Conservation (phyloP, 2,113 vertebrate species). For the Cephalopholis sonnerati region DNA sequence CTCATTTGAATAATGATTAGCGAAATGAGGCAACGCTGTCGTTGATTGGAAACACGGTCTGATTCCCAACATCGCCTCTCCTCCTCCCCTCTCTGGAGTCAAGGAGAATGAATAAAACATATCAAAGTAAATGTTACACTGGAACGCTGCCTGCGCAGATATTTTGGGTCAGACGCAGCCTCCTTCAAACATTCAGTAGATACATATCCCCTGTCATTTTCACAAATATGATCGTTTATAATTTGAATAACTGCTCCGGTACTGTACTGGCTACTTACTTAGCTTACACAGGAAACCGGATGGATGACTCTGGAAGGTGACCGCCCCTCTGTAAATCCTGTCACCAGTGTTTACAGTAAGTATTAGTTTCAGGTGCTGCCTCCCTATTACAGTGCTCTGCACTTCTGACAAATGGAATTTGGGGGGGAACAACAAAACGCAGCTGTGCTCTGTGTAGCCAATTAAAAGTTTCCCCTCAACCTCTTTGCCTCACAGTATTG, state of each 20-base stretch:
- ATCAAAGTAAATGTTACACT: slow-evolving; percentile 47
- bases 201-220: slow-evolving; percentile 40
- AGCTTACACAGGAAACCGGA: neutral
- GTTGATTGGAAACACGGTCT: slow-evolving; percentile 57
- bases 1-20: slow-evolving; percentile 70
- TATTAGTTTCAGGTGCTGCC: slow-evolving; percentile 72
- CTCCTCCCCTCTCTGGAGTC: slow-evolving; percentile 46
- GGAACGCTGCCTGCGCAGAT: slow-evolving; percentile 30
- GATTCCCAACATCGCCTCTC: slow-evolving; percentile 55
- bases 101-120: slow-evolving; percentile 68
- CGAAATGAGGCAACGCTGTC: slow-evolving; percentile 60
- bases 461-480: slow-evolving; percentile 79
- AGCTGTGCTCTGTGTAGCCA: slow-evolving; percentile 69
- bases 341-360: slow-evolving; percentile 64
- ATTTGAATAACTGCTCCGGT: slow-evolving; percentile 24
- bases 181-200: slow-evolving; percentile 25
- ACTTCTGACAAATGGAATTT: slow-evolving; percentile 74
- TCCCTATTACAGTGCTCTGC: slow-evolving; percentile 55
- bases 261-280: slow-evolving; percentile 21
- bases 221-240: neutral
- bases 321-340: slow-evolving; percentile 33
- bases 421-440: slow-evolving; percentile 55
- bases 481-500: slow-evolving; percentile 53
- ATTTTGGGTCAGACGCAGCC: slow-evolving; percentile 44
- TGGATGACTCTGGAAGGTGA: slow-evolving; percentile 46